These are phyloP conservation scores for Serrognathus titanus DNA, from an alignment of 2,888 invertebrate genomes.

Conservation along the genomic window DNA sequence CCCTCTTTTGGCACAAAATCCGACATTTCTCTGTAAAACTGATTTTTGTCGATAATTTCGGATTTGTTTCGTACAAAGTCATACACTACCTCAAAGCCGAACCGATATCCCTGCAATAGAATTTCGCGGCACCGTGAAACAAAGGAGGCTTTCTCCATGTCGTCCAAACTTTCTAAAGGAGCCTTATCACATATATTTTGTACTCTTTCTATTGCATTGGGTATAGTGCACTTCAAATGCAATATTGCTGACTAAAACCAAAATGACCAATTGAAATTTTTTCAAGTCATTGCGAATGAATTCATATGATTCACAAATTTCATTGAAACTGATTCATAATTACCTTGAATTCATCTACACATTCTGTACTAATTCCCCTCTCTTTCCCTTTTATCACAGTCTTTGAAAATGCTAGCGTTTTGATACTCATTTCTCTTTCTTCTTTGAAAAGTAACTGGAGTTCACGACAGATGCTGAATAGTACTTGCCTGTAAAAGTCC, in stretches of 20 bases:
- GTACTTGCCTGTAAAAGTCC: constrained; percentile 50
- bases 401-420: constrained; percentile 79
- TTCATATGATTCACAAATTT: too few species aligned
- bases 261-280: too few species aligned
- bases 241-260: constrained; percentile 31
- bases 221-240: constrained; percentile 56
- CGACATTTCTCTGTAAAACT: constrained; percentile 71
- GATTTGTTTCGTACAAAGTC: too few species aligned
- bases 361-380: constrained; percentile 17
- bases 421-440: constrained; percentile 74
- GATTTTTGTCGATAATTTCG: not conserved
- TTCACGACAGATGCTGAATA: constrained; percentile 68
- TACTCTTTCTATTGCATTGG: constrained; percentile 55
- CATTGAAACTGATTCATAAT: not conserved
- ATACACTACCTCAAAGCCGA: constrained; percentile 75
- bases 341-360: constrained; percentile 28
- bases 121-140: constrained; percentile 68
- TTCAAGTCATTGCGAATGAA: too few species aligned
- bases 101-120: constrained; percentile 82
- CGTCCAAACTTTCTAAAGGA: constrained; percentile 54
- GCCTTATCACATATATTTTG: constrained; percentile 54
- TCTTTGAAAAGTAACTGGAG: constrained; percentile 76
- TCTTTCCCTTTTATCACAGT: constrained; percentile 50
- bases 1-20: constrained; percentile 56
- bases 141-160: constrained; percentile 58